Percentiles rank a stretch among this genome's conserved stretches.
These are phyloP conservation scores for Amphimedon queenslandica DNA, from an alignment of 37 sponge, comb jelly and placozoan species.

Conservation along the genomic window DNA sequence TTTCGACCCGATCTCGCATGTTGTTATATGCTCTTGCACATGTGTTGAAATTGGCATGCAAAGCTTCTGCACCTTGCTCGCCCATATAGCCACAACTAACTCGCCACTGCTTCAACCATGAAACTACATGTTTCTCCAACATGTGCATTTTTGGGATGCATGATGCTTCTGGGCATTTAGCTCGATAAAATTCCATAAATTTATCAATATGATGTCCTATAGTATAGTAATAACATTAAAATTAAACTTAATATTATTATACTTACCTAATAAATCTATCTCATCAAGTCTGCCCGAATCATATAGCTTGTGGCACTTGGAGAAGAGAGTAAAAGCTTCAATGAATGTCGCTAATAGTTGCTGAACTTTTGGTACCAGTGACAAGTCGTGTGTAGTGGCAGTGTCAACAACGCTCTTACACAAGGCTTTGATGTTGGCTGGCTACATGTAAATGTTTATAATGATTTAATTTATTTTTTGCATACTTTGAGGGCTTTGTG, in stretches of 20 bases:
- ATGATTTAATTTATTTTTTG: not conserved
- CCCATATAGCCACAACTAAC: constrained; percentile 11
- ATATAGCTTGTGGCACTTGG: not conserved
- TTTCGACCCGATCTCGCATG: not conserved
- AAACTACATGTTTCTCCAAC: constrained; percentile 24
- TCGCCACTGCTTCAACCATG: constrained; percentile 10
- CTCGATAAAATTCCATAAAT: not conserved
- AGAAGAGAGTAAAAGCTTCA: not conserved
- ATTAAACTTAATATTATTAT: not conserved
- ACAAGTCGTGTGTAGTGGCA: not conserved
- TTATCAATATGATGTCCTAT: not conserved
- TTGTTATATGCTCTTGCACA: not conserved
- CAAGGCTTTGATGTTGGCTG: not conserved
- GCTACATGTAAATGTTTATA: not conserved
- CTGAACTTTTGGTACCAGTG: not conserved
- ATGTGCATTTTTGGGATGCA: constrained; percentile 4
- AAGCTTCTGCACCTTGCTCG: constrained; percentile 36
- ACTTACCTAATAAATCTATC: not conserved
- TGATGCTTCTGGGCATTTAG: not conserved
- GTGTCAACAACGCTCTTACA: not conserved
- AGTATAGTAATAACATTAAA: not conserved
- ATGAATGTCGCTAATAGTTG: not conserved
- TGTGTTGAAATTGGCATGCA: not conserved
- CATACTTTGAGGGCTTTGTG: constrained; percentile 14
- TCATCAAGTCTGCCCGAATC: not conserved